These are phyloP conservation scores for Autographa pulchrina DNA, from an alignment of 2,888 invertebrate genomes.

Conservation along the genomic window DNA sequence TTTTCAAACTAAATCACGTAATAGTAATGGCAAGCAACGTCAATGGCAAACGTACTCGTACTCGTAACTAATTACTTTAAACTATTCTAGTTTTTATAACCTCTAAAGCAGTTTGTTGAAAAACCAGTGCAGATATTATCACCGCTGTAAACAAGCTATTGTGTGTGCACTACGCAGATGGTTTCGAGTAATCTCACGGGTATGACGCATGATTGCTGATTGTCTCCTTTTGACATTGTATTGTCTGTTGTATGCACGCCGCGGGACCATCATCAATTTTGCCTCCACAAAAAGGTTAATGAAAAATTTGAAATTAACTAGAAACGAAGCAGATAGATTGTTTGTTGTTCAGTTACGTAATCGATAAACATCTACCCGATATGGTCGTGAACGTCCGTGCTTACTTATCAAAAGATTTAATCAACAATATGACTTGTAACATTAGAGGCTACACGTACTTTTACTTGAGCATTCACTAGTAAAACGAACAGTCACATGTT, in stretches of 20 bases:
- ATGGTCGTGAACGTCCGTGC: not conserved
- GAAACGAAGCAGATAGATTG: conserved; percentile 11
- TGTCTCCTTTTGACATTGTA: conserved; percentile 59
- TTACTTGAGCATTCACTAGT: conserved; percentile 8
- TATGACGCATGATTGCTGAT: conserved; percentile 60
- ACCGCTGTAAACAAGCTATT: conserved; percentile 33
- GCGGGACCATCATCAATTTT: conserved; percentile 36
- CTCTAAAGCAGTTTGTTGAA: conserved; percentile 15
- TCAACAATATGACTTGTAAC: conserved; percentile 22
- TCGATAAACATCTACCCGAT: conserved; percentile 14
- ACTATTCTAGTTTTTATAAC: conserved; percentile 8
- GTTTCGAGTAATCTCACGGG: conserved; percentile 60
- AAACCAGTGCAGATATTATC: conserved; percentile 30
- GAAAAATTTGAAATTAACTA: conserved; percentile 15
- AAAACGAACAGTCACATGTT: conserved; percentile 20
- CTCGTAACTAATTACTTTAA: conserved; percentile 9
- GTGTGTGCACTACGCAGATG: conserved; percentile 41
- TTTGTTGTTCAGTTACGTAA: conserved; percentile 16
- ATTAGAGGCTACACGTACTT: conserved; percentile 7
- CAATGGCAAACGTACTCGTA: not conserved
- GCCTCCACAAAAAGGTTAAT: conserved; percentile 22
- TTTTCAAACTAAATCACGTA: not conserved
- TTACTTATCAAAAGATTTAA: conserved; percentile 15
- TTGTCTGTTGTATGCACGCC: conserved; percentile 43
- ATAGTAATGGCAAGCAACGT: not conserved